Base-by-base conservation (phyloP, 53 echinoderm and acorn worm species). In the Mesocentrotus franciscanus region DNA sequence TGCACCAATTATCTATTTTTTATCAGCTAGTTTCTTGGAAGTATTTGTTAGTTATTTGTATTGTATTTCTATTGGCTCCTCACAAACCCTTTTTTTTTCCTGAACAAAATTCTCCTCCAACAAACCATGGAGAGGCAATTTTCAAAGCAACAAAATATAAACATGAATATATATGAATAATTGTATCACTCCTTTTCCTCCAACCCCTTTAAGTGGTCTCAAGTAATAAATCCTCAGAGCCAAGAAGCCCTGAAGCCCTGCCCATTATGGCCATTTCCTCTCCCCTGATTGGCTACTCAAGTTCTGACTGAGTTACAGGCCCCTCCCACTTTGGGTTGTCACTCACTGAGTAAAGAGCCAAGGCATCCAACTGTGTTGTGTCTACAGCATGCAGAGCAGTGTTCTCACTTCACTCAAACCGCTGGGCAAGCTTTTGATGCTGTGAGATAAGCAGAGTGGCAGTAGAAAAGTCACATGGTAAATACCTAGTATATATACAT, bases 291-390 rank as follows among this genome's bases (percentile, higher is more conserved):
- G 85, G 85, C 27, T 13, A 58, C 58, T 14, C 57, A 85, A 85
- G 85, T 85, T 85, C n/a, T 85, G 10, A 85, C 85, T 85, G 56
- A 85, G 85, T n/a, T 4, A 85, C 85, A 85, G 85, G 85, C 85
- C 57, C 26, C 85, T 57, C 85, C 85, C 85, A 9, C 85, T 85
- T 11, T 3, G 20, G 22, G 85, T 85, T 85, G 85, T 58, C 85
- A 85, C 56, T 85, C 85, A 85, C 56, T 26, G 26, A 58, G 85
- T 85, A 26, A 85, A 26, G 22, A 26, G 85, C n/a, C 85, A 26
- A 85, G 56, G n/a, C 26, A 85, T 26, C 85, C 85, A 57, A 85
- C 58, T 85, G 85, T 85, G 83, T 85, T 56, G 85, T 85, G 85
- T 85, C 85, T 85, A 85, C 85, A 85, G 85, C 85, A 24, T 85